Evolutionary conservation across 2,888 invertebrate species (phyloP), one percentile per base, ranked within the genome.

Genomic region (Caenorhabditis sp.): DNA sequence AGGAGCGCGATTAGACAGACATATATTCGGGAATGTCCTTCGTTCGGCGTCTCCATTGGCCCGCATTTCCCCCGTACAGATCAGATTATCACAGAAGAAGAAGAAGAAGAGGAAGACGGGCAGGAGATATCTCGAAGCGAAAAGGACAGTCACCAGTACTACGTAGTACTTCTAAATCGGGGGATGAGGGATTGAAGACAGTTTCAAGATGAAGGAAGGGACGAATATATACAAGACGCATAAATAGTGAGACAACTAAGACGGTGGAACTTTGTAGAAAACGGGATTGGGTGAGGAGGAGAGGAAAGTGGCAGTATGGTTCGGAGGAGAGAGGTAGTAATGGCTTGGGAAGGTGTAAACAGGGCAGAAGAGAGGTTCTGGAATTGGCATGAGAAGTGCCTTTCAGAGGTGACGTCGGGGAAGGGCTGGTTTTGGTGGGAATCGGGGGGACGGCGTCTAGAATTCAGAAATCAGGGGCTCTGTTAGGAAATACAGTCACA

Each of bases 121-220:
- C n/a, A n/a, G 18, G 68, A 28, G 26, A 60, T 65, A 18, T 28
- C 26, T 8, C 58, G 50, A 58, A 44, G 64, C 50, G 62, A 61
- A 20, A 58, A 60, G 32, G 60, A 70, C 35, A 47, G 20, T 37
- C 56, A 71, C 47, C 8, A 55, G 60, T 60, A 60, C 37, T 40
- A 24, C 18, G 13, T n/a, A 26, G 56, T 20, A 67, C 22, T 22
- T 32, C n/a, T n/a, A n/a, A n/a, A n/a, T n/a, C n/a, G n/a, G n/a
- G 32, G 32, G 5, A 32, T 4, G 32, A 9, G 32, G 32, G 32
- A 32, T 32, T 32, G 9, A 6, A 32, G 32, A 32, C 32, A 6
- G 47, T 47, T 47, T 47, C 47, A 18, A 47, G 47, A 9, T 40
- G 40, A 9, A 15, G n/a, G n/a, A n/a, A n/a, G n/a, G n/a, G n/a